Evolutionary conservation across 2,113 vertebrate species (phyloP), one percentile per base, ranked within the genome.

Genomic region (Barnardius zonarius): DNA sequence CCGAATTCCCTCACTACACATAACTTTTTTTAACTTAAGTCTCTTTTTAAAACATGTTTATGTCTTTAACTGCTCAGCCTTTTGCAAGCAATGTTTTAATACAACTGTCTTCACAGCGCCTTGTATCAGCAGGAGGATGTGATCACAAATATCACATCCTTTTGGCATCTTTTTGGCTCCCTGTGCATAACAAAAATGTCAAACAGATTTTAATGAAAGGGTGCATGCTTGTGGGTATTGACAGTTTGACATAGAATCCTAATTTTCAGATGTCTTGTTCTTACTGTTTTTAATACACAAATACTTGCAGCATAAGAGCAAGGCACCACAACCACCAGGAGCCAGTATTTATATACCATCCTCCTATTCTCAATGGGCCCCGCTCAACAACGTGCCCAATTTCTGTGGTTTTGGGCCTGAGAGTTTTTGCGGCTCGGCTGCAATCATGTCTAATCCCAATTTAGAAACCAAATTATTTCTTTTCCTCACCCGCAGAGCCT

Each of bases 191-290:
- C 98, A 98, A 98, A 98, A 98, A 98, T 97, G 98, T 98, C 98
- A 98, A 98, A 97, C 97, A 90, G 98, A 96, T 97, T 97, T 98
- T 98, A 98, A 98, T 98, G 98, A 98, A 97, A 97, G 98, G 95
- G 97, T 97, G 97, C 92, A 92, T 94, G 95, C 96, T 97, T 96
- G 97, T 97, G 97, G 97, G 97, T 97, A 97, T 97, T 97, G 97
- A 97, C 96, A 96, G 97, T 95, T 97, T 96, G 73, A 95, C 95
- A 96, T 87, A 87, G 97, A 98, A 97, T 97, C 97, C 97, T 96
- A 95, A 98, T 97, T 97, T 98, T 98, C 97, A 97, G 96, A 97
- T 97, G 97, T 97, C 98, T 97, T 97, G 79, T 96, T 95, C 97
- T 95, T 95, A 78, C 97, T 95, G 96, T 93, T 98, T 95, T 97